These are phyloP conservation scores for Erpobdella octoculata DNA, from an alignment of 2,888 invertebrate genomes.

Conservation along the genomic window DNA sequence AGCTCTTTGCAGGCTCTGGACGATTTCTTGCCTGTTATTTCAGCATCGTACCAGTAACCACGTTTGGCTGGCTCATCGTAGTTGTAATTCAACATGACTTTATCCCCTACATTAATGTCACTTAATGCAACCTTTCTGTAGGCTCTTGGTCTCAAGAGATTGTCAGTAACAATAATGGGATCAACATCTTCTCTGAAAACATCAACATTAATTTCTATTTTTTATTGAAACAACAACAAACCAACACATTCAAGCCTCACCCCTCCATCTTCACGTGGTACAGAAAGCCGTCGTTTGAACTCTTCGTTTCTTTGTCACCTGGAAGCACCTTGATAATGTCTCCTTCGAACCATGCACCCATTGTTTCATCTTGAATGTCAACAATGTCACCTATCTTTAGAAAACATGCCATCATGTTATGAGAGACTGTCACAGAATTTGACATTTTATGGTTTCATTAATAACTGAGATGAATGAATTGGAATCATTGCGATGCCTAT, in stretches of 20 bases:
- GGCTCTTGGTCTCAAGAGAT: conserved; percentile 64
- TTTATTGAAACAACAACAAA: neutral
- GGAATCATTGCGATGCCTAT: too few species aligned
- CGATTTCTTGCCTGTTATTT: conserved; percentile 45
- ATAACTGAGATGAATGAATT: too few species aligned
- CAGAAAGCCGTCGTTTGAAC: conserved; percentile 41
- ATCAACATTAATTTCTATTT: neutral
- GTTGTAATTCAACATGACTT: conserved; percentile 69
- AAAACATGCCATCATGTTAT: too few species aligned
- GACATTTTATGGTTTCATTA: too few species aligned
- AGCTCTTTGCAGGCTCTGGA: conserved; percentile 47
- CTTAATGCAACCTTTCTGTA: conserved; percentile 56
- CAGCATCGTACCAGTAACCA: conserved; percentile 64
- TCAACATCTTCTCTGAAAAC: conserved; percentile 13
- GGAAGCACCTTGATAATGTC: conserved; percentile 44
- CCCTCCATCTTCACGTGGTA: conserved; percentile 46
- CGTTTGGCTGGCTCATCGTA: conserved; percentile 60
- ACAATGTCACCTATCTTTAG: conserved; percentile 60
- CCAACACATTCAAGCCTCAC: conserved; percentile 39
- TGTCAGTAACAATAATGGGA: conserved; percentile 40
- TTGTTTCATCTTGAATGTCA: conserved; percentile 60
- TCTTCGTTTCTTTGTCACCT: neutral
- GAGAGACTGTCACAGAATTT: too few species aligned
- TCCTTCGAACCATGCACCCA: conserved; percentile 70
- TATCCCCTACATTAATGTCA: conserved; percentile 59